Evolutionary conservation across 2,113 vertebrate genomes (phyloP), one percentile per base, ranked within the genome.

Genomic region (Atherinomorus stipes): DNA sequence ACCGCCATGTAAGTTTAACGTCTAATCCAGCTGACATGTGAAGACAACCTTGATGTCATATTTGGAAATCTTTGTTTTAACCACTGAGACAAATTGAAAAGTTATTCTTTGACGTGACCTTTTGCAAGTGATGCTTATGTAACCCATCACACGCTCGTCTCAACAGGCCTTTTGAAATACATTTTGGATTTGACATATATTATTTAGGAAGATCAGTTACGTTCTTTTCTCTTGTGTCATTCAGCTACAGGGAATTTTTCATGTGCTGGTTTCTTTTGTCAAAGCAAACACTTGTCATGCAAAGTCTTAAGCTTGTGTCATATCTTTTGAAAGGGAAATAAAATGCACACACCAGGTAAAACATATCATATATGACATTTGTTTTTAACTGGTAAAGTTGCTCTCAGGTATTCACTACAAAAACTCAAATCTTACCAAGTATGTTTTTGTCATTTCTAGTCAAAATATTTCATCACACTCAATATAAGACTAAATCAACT

Each of bases 11-110:
- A 63, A 47, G 78, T 72, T 47, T 19, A 22, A 58, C 50, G 11
- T 73, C 52, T 13, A 19, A 67, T 61, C 13, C 34, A 57, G 58
- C 52, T 74, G 61, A 62, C 65, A 28, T 59, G 19, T 28, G 51
- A 16, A 40, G 62, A 70, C 40, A 67, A 25, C 42, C 21, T 74
- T 11, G 38, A 56, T 42, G 62, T 71, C 18, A 22, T 52, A 69
- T 77, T 72, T 78, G 63, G n/a, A 53, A 23, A 34, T 63, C 42
- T 45, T 59, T 82, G 72, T 83, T 80, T 64, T 18, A 28, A 38
- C 22, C 16, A 6, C 44, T n/a, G 11, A 59, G 53, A 78, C 38
- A n/a, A 56, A 79, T 31, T 66, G 1, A 59, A 21, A 61, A n/a
- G 40, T 56, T 56, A 15, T 69, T 69, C 40, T 71, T 66, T 34